Evolutionary conservation across 1,140 invertebrate species (phyloP), one percentile per base, ranked within the genome.

Genomic region (Drosophila cardini): DNA sequence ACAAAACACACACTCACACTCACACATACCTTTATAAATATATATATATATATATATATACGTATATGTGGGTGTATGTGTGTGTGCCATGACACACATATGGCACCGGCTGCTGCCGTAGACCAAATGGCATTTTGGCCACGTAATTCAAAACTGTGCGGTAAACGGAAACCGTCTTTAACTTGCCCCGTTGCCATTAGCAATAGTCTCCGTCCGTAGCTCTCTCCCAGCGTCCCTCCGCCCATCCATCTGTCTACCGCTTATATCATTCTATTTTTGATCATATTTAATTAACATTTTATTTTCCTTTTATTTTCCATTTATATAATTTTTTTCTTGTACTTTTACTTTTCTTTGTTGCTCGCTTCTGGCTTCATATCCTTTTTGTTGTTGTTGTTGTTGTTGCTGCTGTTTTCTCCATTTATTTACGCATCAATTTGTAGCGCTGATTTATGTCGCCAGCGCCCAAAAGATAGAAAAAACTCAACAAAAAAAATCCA

Each of bases 371-470:
- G 36, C 43, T 15, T 50, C 40, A 76, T 79, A 70, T 79, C 79
- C 79, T 76, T 87, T 82, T 71, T 72, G 79, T 36, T 40, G 21
- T 26, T 26, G n/a, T n/a, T 38, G 8, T 65, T 69, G 36, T 69
- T 72, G 55, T 16, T 56, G 45, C 56, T 30, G 60, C 52, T 46
- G 30, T 6, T 26, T 46, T 58, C 13, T 68, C 34, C 57, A 72
- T 89, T 83, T 89, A 87, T 87, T 89, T 87, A 89, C 68, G 80
- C 83, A 83, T 80, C 83, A 89, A 87, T 87, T 87, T 83, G 84
- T 83, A 64, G 83, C 83, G 45, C 80, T 87, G 83, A 87, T 87
- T 87, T 87, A 87, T 87, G 84, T 83, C 79, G 65, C 84, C 65
- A 36, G 30, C 72, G 34, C 26, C 34, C 71, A 67, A 46, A 52